phyloP scores from a whole-genome alignment of 2,797 vertebrate species.

The Pelodytes ibericus region DNA sequence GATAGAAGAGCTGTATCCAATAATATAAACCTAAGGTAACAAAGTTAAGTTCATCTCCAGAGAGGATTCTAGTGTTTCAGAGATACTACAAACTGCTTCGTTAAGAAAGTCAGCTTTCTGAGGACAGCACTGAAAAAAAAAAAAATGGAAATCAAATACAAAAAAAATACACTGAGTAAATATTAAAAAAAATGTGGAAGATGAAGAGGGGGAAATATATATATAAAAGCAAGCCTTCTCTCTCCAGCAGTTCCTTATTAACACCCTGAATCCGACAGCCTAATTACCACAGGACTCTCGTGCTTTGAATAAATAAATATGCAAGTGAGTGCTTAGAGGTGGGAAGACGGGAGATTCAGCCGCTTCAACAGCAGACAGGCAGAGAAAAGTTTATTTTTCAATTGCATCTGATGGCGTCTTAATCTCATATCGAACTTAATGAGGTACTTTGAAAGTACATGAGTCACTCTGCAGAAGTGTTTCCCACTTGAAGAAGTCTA shows the following conservation, averaged over 20 bases:
- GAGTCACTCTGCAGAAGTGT: constrained; percentile 16
- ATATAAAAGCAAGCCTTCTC: constrained; percentile 59
- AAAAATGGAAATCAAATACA: constrained; percentile 6
- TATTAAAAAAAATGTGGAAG: constrained; percentile 55
- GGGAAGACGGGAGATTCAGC: constrained; percentile 71
- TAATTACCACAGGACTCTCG: constrained; percentile 76
- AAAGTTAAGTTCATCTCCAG: background rate
- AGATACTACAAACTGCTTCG: background rate
- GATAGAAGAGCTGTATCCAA: background rate
- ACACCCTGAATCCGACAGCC: constrained; percentile 77
- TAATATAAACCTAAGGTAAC: no score
- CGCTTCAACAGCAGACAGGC: constrained; percentile 73
- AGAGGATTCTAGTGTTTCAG: background rate
- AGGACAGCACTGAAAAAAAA: background rate
- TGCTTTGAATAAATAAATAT: constrained; percentile 81
- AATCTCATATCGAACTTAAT: constrained; percentile 68
- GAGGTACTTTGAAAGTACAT: constrained; percentile 36
- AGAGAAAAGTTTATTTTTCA: constrained; percentile 77
- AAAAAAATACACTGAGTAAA: constrained; percentile 39
- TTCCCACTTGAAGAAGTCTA: constrained; percentile 33
- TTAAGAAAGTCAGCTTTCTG: constrained; percentile 8
- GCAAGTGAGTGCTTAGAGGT: constrained; percentile 74
- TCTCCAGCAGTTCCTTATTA: constrained; percentile 77
- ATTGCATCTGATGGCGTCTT: constrained; percentile 72
- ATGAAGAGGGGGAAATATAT: constrained; percentile 56